phyloP scores from a whole-genome alignment of 2,797 vertebrate genomes.

The Paratrypauchen microcephalus region DNA sequence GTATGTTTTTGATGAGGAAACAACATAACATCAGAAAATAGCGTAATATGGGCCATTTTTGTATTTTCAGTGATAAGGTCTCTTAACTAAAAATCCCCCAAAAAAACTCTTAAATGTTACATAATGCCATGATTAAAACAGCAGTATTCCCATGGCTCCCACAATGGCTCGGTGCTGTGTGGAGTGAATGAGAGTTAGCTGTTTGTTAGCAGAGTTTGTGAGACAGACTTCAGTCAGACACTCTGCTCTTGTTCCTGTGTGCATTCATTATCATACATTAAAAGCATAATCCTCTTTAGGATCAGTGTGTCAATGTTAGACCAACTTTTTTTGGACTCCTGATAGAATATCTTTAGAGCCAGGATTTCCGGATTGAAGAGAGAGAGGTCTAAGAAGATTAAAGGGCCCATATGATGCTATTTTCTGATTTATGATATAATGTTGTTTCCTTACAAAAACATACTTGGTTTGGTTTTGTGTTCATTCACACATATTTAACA shows the following conservation, averaged over 20 bases:
- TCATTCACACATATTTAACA: no score
- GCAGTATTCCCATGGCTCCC: constrained; percentile 1
- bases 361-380: constrained; percentile 29
- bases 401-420: no score
- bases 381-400: constrained; percentile 1
- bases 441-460: no score
- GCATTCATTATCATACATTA: constrained; percentile 80
- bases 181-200: constrained; percentile 12
- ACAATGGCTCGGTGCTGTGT: neutral
- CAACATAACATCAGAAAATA: no score
- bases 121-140: neutral
- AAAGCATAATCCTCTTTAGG: constrained; percentile 70
- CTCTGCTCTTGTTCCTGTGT: constrained; percentile 57
- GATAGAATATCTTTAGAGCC: constrained; percentile 55
- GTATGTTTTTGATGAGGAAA: no score
- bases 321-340: constrained; percentile 52
- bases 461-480: no score
- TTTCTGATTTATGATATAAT: no score
- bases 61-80: neutral
- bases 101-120: neutral
- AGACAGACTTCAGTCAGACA: constrained; percentile 48
- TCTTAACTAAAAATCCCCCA: neutral
- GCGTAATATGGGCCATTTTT: no score
- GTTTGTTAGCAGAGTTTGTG: constrained; percentile 14
- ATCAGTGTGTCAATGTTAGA: constrained; percentile 70